Conservation (phyloP, 2,888 invertebrate species). For the Acleris cristana region DNA sequence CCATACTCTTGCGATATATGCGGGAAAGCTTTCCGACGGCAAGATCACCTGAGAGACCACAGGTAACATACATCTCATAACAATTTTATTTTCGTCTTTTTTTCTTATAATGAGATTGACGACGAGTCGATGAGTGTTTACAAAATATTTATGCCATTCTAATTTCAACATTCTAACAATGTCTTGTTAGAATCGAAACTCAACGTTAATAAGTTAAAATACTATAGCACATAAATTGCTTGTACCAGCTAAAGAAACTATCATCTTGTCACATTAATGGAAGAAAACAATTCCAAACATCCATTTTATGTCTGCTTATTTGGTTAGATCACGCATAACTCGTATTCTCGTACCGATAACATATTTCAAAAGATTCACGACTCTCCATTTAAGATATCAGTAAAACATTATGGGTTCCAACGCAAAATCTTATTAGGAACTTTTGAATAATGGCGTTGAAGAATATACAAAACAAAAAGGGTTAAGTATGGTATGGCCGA, state of each 20-base stretch:
- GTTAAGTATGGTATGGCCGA: slow-evolving; percentile 69
- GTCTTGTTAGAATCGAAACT: neutral
- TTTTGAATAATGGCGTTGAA: slow-evolving; percentile 80
- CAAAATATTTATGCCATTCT: neutral
- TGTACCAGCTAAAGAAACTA: slow-evolving; percentile 3
- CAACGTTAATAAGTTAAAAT: neutral
- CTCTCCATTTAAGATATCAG: slow-evolving; percentile 75
- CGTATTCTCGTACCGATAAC: slow-evolving; percentile 28
- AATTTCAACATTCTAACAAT: neutral
- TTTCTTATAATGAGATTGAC: slow-evolving; percentile 9
- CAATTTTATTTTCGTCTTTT: slow-evolving; percentile 8
- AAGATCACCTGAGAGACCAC: slow-evolving; percentile 97
- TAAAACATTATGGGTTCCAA: slow-evolving; percentile 74
- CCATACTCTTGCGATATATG: slow-evolving; percentile 99
- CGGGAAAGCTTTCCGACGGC: slow-evolving; percentile 98
- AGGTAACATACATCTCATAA: slow-evolving; percentile 84
- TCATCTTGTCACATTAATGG: slow-evolving; percentile 28
- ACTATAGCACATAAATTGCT: slow-evolving; percentile 14
- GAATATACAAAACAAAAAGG: slow-evolving; percentile 78
- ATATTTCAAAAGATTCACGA: slow-evolving; percentile 56
- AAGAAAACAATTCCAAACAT: slow-evolving; percentile 35
- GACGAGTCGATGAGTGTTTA: slow-evolving; percentile 12
- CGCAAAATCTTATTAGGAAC: slow-evolving; percentile 74
- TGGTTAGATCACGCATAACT: slow-evolving; percentile 36
- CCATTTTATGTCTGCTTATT: slow-evolving; percentile 35